A percentile compares a stretch with the other conserved stretches of the same genome.
These are phyloP conservation scores for Cichlasoma orientale DNA, from an alignment of 2,797 vertebrate genomes.

Conservation along the genomic window DNA sequence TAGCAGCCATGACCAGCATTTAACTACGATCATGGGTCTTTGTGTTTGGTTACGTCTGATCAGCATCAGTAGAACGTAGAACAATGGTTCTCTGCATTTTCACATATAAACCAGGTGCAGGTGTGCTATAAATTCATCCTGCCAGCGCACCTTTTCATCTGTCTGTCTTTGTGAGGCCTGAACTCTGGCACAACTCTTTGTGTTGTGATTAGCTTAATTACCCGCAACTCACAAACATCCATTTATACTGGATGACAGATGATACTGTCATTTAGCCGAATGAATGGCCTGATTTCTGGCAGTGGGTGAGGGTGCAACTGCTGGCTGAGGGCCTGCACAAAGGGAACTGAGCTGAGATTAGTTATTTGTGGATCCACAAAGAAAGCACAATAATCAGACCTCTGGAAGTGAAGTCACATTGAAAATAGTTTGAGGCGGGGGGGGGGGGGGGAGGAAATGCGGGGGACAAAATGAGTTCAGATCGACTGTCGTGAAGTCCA, in stretches of 20 bases:
- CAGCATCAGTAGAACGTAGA: not conserved
- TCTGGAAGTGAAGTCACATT: not conserved
- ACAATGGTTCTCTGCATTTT: not conserved
- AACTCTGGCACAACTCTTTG: constrained; percentile 53
- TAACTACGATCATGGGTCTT: not conserved
- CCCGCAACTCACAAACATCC: constrained; percentile 71
- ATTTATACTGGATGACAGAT: constrained; percentile 72
- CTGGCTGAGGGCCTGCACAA: constrained; percentile 42
- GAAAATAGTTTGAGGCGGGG: not conserved
- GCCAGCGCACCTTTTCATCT: constrained; percentile 31
- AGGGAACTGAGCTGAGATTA: constrained; percentile 23
- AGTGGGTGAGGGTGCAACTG: constrained; percentile 27
- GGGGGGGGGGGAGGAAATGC: not conserved
- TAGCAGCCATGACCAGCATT: not conserved
- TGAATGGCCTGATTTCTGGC: constrained; percentile 61
- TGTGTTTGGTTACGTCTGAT: not conserved
- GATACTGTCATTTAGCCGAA: constrained; percentile 70
- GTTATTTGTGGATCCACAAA: constrained; percentile 40
- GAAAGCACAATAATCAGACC: constrained; percentile 1
- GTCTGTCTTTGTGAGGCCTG: constrained; percentile 52
- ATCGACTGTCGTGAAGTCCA: constrained; percentile 11
- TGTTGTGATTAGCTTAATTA: constrained; percentile 77
- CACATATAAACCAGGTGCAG: constrained; percentile 8
- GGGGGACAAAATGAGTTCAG: not conserved
- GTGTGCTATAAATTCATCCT: not conserved